Evolutionary conservation across 2,113 vertebrate species (phyloP).

Genomic region (Danionella cerebrum): DNA sequence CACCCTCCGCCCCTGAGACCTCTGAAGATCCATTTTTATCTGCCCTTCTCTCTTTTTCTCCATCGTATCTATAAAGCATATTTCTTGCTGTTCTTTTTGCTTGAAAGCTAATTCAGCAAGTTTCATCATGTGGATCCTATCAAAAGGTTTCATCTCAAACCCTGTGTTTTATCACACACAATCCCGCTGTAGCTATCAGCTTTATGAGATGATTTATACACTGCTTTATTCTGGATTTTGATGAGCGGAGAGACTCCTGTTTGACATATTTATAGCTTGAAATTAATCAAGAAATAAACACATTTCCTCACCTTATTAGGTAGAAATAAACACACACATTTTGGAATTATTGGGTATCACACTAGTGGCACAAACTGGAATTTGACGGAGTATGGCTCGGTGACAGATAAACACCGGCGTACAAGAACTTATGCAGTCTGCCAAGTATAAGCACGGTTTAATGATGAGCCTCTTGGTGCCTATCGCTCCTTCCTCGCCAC

Average conservation of each 20-base stretch:
- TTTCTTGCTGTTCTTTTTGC: slow-evolving; percentile 9
- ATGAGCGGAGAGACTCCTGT: no score
- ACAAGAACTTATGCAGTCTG: slow-evolving; percentile 11
- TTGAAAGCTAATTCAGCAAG: neutral
- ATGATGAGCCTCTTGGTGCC: slow-evolving; percentile 26
- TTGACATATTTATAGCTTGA: no score
- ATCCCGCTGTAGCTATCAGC: neutral
- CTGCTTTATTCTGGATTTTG: neutral
- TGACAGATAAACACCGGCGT: slow-evolving; percentile 28
- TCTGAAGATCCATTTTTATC: slow-evolving; percentile 24
- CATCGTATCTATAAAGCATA: neutral
- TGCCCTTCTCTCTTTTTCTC: slow-evolving; percentile 15
- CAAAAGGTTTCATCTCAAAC: neutral
- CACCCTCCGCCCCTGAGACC: slow-evolving; percentile 7
- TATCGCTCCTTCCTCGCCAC: neutral
- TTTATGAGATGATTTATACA: no score
- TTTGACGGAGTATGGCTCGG: no score
- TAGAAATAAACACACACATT: no score
- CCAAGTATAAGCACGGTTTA: slow-evolving; percentile 10
- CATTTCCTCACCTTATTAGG: no score
- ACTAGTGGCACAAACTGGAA: no score
- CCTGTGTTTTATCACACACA: neutral
- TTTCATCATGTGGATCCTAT: neutral
- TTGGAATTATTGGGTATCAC: no score
- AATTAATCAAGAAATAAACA: no score